Evolutionary conservation across 2,113 vertebrate genomes (phyloP).

Genomic region (Peucedramus taeniatus): DNA sequence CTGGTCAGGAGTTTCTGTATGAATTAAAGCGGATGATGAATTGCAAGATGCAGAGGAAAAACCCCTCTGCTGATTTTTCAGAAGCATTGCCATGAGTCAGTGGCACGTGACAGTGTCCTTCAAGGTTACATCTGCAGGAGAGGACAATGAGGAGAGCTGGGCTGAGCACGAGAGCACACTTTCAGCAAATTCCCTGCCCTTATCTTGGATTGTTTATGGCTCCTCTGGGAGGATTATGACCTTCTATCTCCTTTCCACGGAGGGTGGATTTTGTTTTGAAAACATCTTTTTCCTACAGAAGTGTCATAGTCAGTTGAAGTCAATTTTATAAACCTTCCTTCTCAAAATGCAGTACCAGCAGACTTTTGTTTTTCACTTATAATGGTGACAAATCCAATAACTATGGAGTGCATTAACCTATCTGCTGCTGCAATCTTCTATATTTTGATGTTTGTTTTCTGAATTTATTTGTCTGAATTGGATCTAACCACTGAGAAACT

Average conservation of each 20-base stretch:
- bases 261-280: conserved; percentile 41
- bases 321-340: conserved; percentile 5
- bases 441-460: conserved; percentile 41
- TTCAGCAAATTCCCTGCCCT: conserved; percentile 59
- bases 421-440: neutral
- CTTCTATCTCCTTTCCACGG: conserved; percentile 33
- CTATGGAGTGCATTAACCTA: neutral
- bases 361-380: neutral
- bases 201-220: conserved; percentile 53
- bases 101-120: conserved; percentile 10
- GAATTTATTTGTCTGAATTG: conserved; percentile 36
- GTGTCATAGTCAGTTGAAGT: neutral
- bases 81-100: conserved; percentile 47
- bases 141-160: conserved; percentile 14
- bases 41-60: neutral
- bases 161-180: neutral
- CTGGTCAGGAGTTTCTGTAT: neutral
- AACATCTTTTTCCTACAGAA: conserved; percentile 26
- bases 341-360: neutral
- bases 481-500: conserved; percentile 27
- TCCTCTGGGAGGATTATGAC: conserved; percentile 57
- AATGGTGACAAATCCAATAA: neutral
- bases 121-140: conserved; percentile 46
- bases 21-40: neutral
- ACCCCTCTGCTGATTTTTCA: neutral